Evolutionary conservation across 2,797 vertebrate species (phyloP).

Genomic region (Spinibarbus caldwelli): DNA sequence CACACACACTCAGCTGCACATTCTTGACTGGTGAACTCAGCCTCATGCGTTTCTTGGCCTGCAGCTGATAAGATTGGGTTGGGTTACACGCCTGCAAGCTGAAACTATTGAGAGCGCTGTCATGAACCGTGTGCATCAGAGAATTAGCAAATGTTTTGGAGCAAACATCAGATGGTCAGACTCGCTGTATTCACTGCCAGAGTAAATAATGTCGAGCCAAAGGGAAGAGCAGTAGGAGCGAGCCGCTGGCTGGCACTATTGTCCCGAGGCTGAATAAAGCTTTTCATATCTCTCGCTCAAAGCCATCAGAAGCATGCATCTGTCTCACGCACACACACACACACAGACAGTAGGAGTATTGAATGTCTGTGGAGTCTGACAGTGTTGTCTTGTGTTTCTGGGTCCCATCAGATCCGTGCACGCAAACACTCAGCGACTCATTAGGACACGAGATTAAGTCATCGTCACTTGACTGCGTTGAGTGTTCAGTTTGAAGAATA

Average conservation of each 20-base stretch:
- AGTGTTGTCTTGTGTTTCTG: constrained; percentile 38
- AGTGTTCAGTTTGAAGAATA: constrained; percentile 12
- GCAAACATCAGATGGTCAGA: constrained; percentile 44
- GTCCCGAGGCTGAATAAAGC: constrained; percentile 70
- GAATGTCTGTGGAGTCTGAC: not conserved
- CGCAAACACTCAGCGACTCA: not conserved
- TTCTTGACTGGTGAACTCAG: constrained; percentile 80
- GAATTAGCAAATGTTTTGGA: constrained; percentile 28
- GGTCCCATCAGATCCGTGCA: constrained; percentile 7
- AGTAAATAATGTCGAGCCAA: constrained; percentile 62
- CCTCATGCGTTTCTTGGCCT: constrained; percentile 70
- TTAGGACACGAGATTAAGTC: not conserved
- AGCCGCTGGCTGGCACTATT: constrained; percentile 68
- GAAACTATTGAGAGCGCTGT: constrained; percentile 69
- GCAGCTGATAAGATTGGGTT: constrained; percentile 75
- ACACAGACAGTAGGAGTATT: not conserved
- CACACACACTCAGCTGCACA: constrained; percentile 73
- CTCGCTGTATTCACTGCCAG: constrained; percentile 29
- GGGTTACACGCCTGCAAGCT: constrained; percentile 70
- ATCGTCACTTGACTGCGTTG: not conserved
- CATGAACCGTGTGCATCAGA: constrained; percentile 66
- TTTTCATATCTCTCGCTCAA: constrained; percentile 47
- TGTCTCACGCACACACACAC: not conserved
- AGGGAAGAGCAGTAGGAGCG: not conserved
- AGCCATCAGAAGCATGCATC: constrained; percentile 1